These are phyloP conservation scores for Lycorma delicatula DNA, from an alignment of 1,140 invertebrate species.

Conservation along the genomic window DNA sequence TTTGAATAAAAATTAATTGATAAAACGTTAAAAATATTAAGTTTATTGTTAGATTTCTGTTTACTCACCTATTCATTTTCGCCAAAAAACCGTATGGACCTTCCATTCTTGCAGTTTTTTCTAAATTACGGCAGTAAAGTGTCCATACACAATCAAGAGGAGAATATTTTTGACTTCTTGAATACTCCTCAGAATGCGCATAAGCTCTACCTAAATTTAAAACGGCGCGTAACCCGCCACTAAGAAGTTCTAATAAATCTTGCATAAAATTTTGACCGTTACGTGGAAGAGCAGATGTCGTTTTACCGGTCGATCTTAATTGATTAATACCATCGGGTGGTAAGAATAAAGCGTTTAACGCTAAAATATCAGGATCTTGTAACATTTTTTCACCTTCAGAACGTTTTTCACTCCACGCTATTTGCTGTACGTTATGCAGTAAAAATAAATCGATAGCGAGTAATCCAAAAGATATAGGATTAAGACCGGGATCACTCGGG, in stretches of 20 bases:
- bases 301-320: slow-evolving; percentile 21
- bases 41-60: too few species aligned
- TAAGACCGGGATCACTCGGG: slow-evolving; percentile 30
- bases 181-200: slow-evolving; percentile 36
- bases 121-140: slow-evolving; percentile 50
- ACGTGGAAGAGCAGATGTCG: slow-evolving; percentile 2
- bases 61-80: slow-evolving; percentile 48
- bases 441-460: slow-evolving; percentile 49
- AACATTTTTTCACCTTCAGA: slow-evolving; percentile 38
- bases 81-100: slow-evolving; percentile 50
- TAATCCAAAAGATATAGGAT: slow-evolving; percentile 46
- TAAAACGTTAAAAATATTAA: too few species aligned
- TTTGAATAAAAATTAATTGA: too few species aligned
- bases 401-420: slow-evolving; percentile 44
- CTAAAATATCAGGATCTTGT: slow-evolving; percentile 45
- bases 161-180: slow-evolving; percentile 19
- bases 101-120: slow-evolving; percentile 43
- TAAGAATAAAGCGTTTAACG: slow-evolving; percentile 46
- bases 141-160: slow-evolving; percentile 51
- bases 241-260: slow-evolving; percentile 44
- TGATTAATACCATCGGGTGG: slow-evolving; percentile 40
- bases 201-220: slow-evolving; percentile 49
- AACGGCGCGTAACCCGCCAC: slow-evolving; percentile 45
- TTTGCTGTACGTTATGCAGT: slow-evolving; percentile 48
- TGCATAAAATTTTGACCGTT: slow-evolving; percentile 34